Evolutionary conservation across 2,797 vertebrate species (phyloP).

Genomic region (Alcedo quadribrachys): DNA sequence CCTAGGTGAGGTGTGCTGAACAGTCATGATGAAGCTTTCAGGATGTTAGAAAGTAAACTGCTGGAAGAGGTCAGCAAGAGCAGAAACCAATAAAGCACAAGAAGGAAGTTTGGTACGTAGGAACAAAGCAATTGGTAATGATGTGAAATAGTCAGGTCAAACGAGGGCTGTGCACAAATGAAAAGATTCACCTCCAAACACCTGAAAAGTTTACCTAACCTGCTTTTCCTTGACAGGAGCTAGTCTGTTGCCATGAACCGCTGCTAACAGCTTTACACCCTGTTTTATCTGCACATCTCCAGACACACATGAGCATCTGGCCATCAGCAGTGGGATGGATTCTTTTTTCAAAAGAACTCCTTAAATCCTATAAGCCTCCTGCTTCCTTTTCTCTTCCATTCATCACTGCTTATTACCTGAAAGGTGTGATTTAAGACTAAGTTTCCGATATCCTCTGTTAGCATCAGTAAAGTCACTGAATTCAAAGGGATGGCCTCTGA

Average conservation of each 20-base stretch:
- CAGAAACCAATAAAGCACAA: constrained; percentile 77
- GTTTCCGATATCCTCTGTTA: constrained; percentile 11
- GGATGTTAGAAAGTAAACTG: constrained; percentile 70
- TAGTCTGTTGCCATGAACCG: background rate
- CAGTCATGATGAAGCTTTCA: constrained; percentile 70
- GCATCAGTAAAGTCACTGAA: background rate
- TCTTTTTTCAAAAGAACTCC: constrained; percentile 25
- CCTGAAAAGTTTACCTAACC: constrained; percentile 57
- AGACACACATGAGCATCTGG: background rate
- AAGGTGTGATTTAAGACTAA: constrained; percentile 29
- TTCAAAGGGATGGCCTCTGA: background rate
- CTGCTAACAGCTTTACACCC: constrained; percentile 23
- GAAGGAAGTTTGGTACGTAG: constrained; percentile 60
- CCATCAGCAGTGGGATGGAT: background rate
- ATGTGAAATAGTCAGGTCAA: constrained; percentile 73
- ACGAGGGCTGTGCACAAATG: constrained; percentile 58
- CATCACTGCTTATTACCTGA: constrained; percentile 36
- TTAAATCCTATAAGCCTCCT: constrained; percentile 30
- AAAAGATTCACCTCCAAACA: constrained; percentile 70
- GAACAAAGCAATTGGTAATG: constrained; percentile 71
- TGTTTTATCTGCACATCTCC: constrained; percentile 47
- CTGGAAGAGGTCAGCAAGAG: constrained; percentile 75
- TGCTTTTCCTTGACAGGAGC: constrained; percentile 23
- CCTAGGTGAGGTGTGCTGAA: constrained; percentile 60
- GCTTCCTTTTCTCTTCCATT: constrained; percentile 20